phyloP scores from a whole-genome alignment of 1,140 invertebrate genomes.

The Vollenhovia emeryi region DNA sequence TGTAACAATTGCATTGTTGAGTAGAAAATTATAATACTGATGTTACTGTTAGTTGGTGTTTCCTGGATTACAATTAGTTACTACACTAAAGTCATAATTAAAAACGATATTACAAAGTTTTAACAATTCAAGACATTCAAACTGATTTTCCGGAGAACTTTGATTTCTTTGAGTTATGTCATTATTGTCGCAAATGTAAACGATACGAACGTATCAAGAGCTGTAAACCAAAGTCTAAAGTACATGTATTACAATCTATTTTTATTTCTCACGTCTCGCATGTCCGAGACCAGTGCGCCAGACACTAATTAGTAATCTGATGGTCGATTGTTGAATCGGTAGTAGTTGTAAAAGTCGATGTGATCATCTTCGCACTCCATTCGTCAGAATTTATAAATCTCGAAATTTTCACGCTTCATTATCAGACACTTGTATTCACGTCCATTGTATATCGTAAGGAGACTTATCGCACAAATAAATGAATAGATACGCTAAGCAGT shows the following conservation, averaged over 20 bases:
- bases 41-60: too few relatives aligned
- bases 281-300: not conserved
- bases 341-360: constrained; percentile 13
- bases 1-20: too few relatives aligned
- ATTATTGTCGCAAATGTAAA: too few relatives aligned
- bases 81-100: too few relatives aligned
- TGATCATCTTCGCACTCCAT: constrained; percentile 58
- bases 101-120: too few relatives aligned
- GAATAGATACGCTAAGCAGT: constrained; percentile 12
- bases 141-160: too few relatives aligned
- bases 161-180: too few relatives aligned
- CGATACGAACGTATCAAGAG: too few relatives aligned
- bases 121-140: too few relatives aligned
- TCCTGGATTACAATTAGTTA: too few relatives aligned
- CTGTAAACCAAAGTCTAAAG: not conserved
- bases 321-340: not conserved
- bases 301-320: not conserved
- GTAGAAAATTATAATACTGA: too few relatives aligned
- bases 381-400: constrained; percentile 43
- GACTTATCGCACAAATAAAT: constrained; percentile 1
- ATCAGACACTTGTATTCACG: constrained; percentile 29
- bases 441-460: constrained; percentile 20
- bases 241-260: not conserved
- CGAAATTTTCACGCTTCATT: not conserved
- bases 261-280: constrained; percentile 16